These are phyloP conservation scores for Onychomys torridus DNA, from an alignment of 2,797 vertebrate genomes.

Conservation along the genomic window DNA sequence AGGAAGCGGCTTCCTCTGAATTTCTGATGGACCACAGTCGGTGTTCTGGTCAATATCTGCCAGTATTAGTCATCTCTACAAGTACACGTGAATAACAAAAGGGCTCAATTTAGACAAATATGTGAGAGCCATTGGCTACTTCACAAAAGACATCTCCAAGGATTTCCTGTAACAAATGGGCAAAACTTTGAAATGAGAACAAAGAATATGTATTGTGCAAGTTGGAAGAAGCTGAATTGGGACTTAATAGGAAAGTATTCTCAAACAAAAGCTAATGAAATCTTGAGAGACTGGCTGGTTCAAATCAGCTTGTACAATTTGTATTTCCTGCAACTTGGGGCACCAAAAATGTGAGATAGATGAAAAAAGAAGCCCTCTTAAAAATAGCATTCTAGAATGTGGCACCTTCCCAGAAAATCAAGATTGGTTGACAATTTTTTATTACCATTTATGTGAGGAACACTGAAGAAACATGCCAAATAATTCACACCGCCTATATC, in stretches of 20 bases:
- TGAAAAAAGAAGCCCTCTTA: background rate
- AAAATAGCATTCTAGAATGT: background rate
- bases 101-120: background rate
- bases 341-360: background rate
- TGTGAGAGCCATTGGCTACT: background rate
- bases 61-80: background rate
- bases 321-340: background rate
- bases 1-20: background rate
- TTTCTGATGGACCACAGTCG: background rate
- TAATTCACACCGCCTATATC: background rate
- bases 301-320: background rate
- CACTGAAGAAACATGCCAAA: background rate
- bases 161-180: constrained; percentile 19
- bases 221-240: constrained; percentile 12
- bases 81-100: background rate
- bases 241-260: constrained; percentile 40
- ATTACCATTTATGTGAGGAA: background rate
- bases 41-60: background rate
- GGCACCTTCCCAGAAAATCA: background rate
- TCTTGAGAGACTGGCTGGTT: background rate
- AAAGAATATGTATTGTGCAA: background rate
- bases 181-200: constrained; percentile 34
- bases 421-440: background rate
- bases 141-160: constrained; percentile 7
- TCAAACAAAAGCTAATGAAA: background rate